Base-by-base conservation (phyloP, 1,140 invertebrate genomes). In the Caenorhabditis elegans region DNA sequence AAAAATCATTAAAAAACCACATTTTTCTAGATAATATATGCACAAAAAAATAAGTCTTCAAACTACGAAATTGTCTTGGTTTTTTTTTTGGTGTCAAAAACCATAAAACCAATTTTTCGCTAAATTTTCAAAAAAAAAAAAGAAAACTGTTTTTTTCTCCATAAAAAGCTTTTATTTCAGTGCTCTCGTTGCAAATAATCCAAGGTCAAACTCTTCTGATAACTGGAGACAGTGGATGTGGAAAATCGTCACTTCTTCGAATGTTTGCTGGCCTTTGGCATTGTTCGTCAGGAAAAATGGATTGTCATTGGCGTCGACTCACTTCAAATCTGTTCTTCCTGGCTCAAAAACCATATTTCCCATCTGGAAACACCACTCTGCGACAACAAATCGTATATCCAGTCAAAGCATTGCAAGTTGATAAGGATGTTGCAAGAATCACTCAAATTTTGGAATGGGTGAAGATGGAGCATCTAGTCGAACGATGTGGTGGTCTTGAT, bases 321-420 rank as follows among this genome's bases (percentile, higher is more conserved):
- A 88, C 90, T 17, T 85, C 85, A 19, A 87, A 89, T 78, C 86
- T 92, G 3, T 88, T 92, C 34, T 93, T 92, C 86, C 85, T 93
- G 6, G 92, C 93, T 13, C 93, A 93, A 88, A 92, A 92, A 83
- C 91, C 93, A 0, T 92, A 92, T 86, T 90, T 93, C 51, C 92
- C 92, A 13, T 90, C 91, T 88, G 92, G 92, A 26, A 84, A 82
- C 34, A 65, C 77, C 13, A 91, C 91, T 31, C 86, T 93, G 0
- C 85, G 91, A 65, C 91, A 93, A 86, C 93, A 92, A 88, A 89
- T 92, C 46, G 84, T 89, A 2, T 91, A 90, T 85, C 90, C 90
- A 26, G 49, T 87, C 34, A 87, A 88, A 43, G 84, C 88, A 10
- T 34, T 87, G n/a, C 85, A 86, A n/a, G 87, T 88, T 15, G 86